These are phyloP conservation scores for Odobenus rosmarus DNA, from an alignment of 2,113 vertebrate genomes.

Conservation along the genomic window DNA sequence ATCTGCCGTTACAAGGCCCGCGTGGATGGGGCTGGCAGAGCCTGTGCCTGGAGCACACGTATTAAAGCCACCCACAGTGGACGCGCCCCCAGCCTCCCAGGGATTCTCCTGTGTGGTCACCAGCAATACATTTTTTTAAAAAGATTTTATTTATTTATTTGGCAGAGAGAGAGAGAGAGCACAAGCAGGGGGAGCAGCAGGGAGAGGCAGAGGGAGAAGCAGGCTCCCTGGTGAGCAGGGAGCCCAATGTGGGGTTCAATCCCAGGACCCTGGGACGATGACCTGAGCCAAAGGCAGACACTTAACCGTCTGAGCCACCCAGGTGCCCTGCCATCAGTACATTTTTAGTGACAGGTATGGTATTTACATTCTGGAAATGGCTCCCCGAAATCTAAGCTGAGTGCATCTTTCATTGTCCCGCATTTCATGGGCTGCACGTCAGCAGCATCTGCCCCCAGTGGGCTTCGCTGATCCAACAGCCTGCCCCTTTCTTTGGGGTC, in stretches of 20 bases:
- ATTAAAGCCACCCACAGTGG: neutral
- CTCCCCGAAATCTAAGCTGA: neutral
- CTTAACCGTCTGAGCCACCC: too few species aligned
- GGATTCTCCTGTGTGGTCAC: neutral
- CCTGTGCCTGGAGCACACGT: fast-evolving
- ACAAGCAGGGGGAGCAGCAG: too few species aligned
- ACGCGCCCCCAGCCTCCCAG: neutral
- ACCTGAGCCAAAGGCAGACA: too few species aligned
- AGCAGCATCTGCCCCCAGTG: fast-evolving
- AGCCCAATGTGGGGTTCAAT: too few species aligned
- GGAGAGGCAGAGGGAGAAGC: too few species aligned
- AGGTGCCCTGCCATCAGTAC: neutral
- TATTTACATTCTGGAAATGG: neutral
- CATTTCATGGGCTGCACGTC: fast-evolving
- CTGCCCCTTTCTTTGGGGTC: neutral
- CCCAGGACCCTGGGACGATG: too few species aligned
- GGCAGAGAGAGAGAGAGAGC: too few species aligned
- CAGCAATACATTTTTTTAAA: neutral
- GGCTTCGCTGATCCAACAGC: fast-evolving
- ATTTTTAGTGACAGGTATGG: neutral
- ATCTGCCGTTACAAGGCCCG: fast-evolving
- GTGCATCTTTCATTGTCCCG: neutral
- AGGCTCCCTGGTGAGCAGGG: too few species aligned
- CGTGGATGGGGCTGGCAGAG: neutral
- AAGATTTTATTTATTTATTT: too few species aligned